phyloP scores from a whole-genome alignment of 23 tunicate species.

The Styela plicata region DNA sequence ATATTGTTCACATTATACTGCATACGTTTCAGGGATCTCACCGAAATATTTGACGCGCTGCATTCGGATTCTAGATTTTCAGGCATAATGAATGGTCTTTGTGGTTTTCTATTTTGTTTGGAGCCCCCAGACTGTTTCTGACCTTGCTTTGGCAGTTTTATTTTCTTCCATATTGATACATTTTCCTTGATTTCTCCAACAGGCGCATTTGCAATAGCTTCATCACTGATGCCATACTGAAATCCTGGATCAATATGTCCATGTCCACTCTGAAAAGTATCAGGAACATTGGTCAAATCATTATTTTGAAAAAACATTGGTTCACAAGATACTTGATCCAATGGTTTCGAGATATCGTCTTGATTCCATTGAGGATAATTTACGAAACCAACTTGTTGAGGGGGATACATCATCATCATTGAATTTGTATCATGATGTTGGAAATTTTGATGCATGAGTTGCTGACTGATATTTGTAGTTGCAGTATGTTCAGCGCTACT shows the following conservation, averaged over 20 bases:
- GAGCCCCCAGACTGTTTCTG: background rate
- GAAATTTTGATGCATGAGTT: background rate
- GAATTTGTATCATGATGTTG: background rate
- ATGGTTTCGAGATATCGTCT: background rate
- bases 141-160: constrained; percentile 14
- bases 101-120: background rate
- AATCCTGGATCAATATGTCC: background rate
- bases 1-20: background rate
- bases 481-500: background rate
- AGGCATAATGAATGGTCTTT: background rate
- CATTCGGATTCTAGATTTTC: constrained; percentile 3
- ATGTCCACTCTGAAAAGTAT: background rate
- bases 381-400: constrained; percentile 12
- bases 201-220: constrained; percentile 5
- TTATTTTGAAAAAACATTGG: constrained; percentile 3
- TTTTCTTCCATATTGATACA: constrained; percentile 23
- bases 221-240: constrained; percentile 9
- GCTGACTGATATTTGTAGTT: too few species aligned
- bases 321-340: background rate
- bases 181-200: constrained; percentile 23
- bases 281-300: background rate
- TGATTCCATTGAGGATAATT: constrained; percentile 12
- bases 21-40: background rate
- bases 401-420: background rate
- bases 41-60: too few species aligned